Conservation (phyloP, 2,888 invertebrate genomes). For the Operophtera brumata region DNA sequence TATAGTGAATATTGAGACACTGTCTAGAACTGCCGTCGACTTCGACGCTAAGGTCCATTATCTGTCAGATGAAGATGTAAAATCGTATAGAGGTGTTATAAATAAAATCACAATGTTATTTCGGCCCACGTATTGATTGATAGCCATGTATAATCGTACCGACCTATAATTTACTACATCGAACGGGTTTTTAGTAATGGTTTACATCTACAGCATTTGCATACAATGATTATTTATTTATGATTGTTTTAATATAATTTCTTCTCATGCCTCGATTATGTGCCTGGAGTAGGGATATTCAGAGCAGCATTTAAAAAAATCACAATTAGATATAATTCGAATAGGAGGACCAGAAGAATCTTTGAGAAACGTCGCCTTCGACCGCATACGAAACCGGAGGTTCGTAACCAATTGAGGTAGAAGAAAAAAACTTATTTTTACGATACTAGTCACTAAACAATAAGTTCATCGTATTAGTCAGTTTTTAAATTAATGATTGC, state of each 20-base stretch:
- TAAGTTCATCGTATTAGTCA: too few species aligned
- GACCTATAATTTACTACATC: slow-evolving; percentile 22
- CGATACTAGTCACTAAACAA: too few species aligned
- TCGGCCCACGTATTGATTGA: slow-evolving; percentile 25
- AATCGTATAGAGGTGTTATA: slow-evolving; percentile 11
- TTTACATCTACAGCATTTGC: slow-evolving; percentile 20
- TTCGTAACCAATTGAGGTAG: too few species aligned
- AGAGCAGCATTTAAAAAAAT: neutral
- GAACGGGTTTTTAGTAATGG: slow-evolving; percentile 24
- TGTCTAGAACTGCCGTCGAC: slow-evolving; percentile 6
- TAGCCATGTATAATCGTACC: slow-evolving; percentile 25
- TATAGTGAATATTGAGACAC: slow-evolving; percentile 9
- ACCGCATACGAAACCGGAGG: too few species aligned
- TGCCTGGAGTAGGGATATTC: neutral
- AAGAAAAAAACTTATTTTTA: too few species aligned
- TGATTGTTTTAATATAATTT: slow-evolving; percentile 22
- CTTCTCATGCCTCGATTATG: neutral
- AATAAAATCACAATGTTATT: slow-evolving; percentile 25
- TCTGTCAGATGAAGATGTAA: slow-evolving; percentile 12
- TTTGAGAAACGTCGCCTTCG: too few species aligned
- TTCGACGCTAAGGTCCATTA: slow-evolving; percentile 10
- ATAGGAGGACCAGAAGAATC: too few species aligned
- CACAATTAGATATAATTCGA: too few species aligned
- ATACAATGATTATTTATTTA: slow-evolving; percentile 27
- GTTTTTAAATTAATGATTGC: too few species aligned